Evolutionary conservation across 2,888 invertebrate species (phyloP), one percentile per base, ranked within the genome.

Genomic region (Strigamia transsilvanica): DNA sequence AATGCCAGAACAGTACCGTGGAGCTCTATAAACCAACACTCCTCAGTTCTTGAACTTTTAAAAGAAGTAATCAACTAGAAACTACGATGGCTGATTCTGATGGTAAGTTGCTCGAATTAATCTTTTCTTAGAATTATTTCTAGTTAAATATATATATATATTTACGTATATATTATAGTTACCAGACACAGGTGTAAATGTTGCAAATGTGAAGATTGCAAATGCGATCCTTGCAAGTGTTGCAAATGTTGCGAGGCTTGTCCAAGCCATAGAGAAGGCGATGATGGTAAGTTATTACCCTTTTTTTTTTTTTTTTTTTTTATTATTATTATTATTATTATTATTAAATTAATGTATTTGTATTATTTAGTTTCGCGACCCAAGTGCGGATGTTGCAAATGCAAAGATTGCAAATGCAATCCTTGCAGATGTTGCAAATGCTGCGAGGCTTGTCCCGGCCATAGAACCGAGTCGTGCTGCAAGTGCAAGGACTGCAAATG

Each of bases 401-500:
- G 51, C 51, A 51, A 51, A 51, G 51, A 51, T 18, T 51, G 51
- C 18, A 51, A 9, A n/a, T 51, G 51, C 27, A 27, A 66, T 66
- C 66, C 66, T 66, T 66, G 66, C 32, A 66, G 23, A 12, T 66
- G 66, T 10, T 66, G 66, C 66, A 66, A 66, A 66, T 66, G 66
- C 15, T 66, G 66, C 15, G 66, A 66, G 27, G 23, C 21, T 27
- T 66, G 66, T 15, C 66, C 66, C 1, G 66, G 66, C 9, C 66
- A 66, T 12, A 66, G 23, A 32, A 2, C 27, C 1, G 66, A 27
- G 13, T 15, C 51, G 2, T 66, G n/a, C n/a, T n/a, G n/a, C n/a
- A n/a, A n/a, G n/a, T n/a, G 66, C 66, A 66, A 66, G 23, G 27
- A 23, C 18, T 51, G 51, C 51, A 51, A 51, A 18, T 51, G 51